Percentiles rank a stretch among this genome's conserved stretches.
Conservation (phyloP, 2,113 vertebrate species). For the Peromyscus leucopus region DNA sequence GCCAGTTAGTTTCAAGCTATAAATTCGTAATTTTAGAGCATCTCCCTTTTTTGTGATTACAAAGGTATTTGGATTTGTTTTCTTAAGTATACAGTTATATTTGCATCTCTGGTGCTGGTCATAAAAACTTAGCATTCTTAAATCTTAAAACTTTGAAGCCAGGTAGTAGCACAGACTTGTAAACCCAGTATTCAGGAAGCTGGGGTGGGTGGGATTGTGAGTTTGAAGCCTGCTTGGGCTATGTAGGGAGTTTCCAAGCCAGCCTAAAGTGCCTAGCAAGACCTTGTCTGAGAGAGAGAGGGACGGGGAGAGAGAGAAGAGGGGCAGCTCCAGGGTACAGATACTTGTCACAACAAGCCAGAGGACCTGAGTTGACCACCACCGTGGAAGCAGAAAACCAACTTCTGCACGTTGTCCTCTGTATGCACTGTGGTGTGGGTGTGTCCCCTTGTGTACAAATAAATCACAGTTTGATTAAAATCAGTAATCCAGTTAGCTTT, state of each 20-base stretch:
- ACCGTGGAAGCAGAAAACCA: background rate
- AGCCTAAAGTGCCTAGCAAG: background rate
- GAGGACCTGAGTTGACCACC: too few species aligned
- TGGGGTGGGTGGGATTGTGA: background rate
- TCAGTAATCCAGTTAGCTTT: constrained; percentile 31
- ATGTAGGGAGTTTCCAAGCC: background rate
- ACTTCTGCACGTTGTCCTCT: background rate
- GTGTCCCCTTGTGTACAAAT: background rate
- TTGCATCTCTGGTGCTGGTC: constrained; percentile 8
- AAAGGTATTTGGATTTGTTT: background rate
- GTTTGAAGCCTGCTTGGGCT: background rate
- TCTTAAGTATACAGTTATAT: background rate
- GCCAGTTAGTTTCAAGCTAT: background rate
- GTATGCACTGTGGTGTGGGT: background rate
- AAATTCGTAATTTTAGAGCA: constrained; percentile 50
- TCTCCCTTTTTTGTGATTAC: background rate
- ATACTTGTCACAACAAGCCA: background rate
- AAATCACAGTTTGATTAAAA: constrained; percentile 40
- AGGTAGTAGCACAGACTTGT: background rate
- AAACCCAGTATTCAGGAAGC: background rate
- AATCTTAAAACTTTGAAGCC: constrained; percentile 48
- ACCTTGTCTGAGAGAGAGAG: background rate
- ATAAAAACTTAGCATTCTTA: constrained; percentile 53
- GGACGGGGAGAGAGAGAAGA: too few species aligned
- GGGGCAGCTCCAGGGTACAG: background rate